Conservation (phyloP, 2,888 invertebrate species). For the Epirrhoe alternata region DNA sequence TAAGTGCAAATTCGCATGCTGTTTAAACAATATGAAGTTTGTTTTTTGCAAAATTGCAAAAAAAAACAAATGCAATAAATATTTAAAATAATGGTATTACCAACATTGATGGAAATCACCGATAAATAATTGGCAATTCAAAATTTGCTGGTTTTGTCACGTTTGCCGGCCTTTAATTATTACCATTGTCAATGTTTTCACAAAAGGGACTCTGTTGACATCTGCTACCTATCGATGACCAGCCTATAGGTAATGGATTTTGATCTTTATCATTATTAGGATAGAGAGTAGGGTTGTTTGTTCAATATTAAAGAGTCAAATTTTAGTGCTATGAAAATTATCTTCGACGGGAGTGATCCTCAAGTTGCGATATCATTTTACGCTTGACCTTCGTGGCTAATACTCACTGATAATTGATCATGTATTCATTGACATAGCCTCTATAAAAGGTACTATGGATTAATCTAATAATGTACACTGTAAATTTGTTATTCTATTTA, state of each 20-base stretch:
- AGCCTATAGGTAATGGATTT: conserved; percentile 64
- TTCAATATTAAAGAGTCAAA: conserved; percentile 70
- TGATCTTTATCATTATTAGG: conserved; percentile 27
- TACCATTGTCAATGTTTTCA: conserved; percentile 73
- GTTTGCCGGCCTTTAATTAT: conserved; percentile 69
- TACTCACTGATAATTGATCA: conserved; percentile 35
- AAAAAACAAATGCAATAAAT: conserved; percentile 57
- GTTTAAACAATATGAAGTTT: background rate
- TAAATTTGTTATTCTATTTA: background rate
- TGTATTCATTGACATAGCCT: conserved; percentile 18
- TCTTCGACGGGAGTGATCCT: conserved; percentile 60
- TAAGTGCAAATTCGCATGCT: background rate
- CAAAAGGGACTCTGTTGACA: conserved; percentile 58
- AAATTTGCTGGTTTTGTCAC: conserved; percentile 62
- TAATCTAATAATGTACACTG: background rate
- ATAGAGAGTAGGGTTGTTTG: conserved; percentile 58
- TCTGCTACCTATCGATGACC: conserved; percentile 50
- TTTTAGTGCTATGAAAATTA: conserved; percentile 73
- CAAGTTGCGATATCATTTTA: conserved; percentile 71
- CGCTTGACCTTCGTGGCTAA: conserved; percentile 61
- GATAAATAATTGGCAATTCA: conserved; percentile 57
- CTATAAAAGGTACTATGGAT: conserved; percentile 1
- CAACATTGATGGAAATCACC: conserved; percentile 47
- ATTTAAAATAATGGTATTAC: conserved; percentile 55
- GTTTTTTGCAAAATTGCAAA: conserved; percentile 24